These are phyloP conservation scores for Origma solitaria DNA, from an alignment of 2,113 vertebrate species.

Conservation along the genomic window DNA sequence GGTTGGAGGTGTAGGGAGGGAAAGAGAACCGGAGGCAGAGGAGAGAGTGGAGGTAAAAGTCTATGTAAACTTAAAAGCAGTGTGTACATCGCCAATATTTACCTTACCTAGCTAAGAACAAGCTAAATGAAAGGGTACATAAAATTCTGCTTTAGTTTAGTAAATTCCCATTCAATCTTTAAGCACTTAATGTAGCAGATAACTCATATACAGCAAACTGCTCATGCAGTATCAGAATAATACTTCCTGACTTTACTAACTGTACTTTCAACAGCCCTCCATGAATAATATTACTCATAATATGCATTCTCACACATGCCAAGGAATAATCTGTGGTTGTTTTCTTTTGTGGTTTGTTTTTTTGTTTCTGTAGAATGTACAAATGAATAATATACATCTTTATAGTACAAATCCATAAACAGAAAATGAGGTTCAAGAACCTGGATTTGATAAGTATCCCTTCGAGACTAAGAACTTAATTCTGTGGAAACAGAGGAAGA, in stretches of 20 bases:
- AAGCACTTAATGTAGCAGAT: not conserved
- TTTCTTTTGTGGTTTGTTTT: too few species aligned
- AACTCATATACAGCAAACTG: not conserved
- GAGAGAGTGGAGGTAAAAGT: not conserved
- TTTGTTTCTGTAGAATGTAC: rapidly evolving
- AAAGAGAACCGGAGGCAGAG: not conserved
- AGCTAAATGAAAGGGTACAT: not conserved
- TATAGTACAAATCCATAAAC: not conserved
- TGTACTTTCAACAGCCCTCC: not conserved
- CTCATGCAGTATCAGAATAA: not conserved
- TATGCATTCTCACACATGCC: not conserved
- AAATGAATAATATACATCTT: not conserved
- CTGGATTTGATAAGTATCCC: not conserved
- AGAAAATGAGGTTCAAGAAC: not conserved
- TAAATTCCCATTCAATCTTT: not conserved
- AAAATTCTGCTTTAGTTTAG: not conserved
- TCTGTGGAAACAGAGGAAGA: not conserved
- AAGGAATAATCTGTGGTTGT: not conserved
- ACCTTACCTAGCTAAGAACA: not conserved
- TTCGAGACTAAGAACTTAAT: not conserved
- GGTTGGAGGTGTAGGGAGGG: not conserved
- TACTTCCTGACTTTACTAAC: not conserved
- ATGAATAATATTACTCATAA: not conserved
- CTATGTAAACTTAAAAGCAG: not conserved
- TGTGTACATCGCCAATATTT: not conserved